These are phyloP conservation scores for Pongo pygmaeus DNA, from an alignment of 2,113 vertebrate genomes.

Conservation along the genomic window DNA sequence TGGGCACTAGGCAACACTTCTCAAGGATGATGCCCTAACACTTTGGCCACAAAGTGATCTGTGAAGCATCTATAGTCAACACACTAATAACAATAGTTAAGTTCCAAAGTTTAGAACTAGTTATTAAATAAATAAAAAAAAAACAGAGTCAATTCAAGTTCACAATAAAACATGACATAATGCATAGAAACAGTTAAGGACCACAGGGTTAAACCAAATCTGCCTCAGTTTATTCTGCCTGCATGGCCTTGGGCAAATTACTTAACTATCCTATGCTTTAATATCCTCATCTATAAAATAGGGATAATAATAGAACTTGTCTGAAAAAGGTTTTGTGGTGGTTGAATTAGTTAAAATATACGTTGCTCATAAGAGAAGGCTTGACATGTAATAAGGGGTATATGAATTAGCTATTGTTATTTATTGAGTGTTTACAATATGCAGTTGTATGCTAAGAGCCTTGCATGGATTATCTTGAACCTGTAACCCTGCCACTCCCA, in stretches of 20 bases:
- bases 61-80: not conserved
- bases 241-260: not conserved
- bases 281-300: not conserved
- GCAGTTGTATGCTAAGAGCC: not conserved
- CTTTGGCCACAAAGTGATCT: not conserved
- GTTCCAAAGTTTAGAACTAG: not conserved
- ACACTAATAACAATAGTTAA: not conserved
- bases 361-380: not conserved
- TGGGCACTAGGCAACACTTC: not conserved
- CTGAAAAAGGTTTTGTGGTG: not conserved
- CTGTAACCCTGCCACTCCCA: not conserved
- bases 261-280: not conserved
- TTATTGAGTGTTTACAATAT: not conserved
- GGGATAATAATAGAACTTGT: not conserved
- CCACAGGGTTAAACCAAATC: not conserved
- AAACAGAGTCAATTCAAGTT: not conserved
- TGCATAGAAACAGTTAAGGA: not conserved
- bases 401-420: not conserved
- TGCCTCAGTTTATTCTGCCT: not conserved
- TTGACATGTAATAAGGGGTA: not conserved
- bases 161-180: not conserved
- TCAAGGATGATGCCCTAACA: not conserved
- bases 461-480: conserved; percentile 15
- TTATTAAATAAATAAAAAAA: not conserved
- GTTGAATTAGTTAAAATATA: not conserved